Base-by-base conservation (phyloP, 2,888 invertebrate species). In the Megastigmus dorsalis region DNA sequence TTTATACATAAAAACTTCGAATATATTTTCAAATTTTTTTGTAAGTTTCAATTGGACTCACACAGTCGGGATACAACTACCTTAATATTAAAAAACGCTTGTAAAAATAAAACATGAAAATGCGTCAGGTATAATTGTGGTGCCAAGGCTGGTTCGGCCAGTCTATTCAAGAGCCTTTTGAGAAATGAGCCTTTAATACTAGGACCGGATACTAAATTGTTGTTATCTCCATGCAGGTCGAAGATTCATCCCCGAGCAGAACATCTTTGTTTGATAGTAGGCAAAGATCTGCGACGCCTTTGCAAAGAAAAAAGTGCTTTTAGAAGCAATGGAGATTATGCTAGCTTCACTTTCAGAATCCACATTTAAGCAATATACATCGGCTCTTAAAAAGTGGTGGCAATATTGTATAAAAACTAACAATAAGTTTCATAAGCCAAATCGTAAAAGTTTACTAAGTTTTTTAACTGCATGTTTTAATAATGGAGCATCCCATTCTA, bases 261-360 rank as follows among this genome's bases (percentile, higher is more conserved):
- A n/a, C 38, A 71, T 15, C 71, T 75, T 13, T 30, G 38, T 30
- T 68, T 78, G 43, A 65, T 77, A 10, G 80, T 77, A 65, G 81
- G 78, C n/a, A 59, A 62, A 69, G 76, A 76, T 82, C 80, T 1
- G 76, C 74, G 59, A 80, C 55, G 80, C 78, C 3, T 77, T 81
- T n/a, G 18, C 73, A 63, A 28, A 67, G 59, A 77, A 77, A 30
- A 60, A 59, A 10, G 30, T 78, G 6, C 79, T 81, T 13, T n/a
- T 54, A 33, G 72, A 75, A 38, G 48, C 77, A 1, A 13, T 60
- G 3, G 9, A 68, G 0, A 78, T 76, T 23, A 62, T 76, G 43
- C 45, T 75, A 60, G 74, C 81, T 5, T 82, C 81, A 1, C 54
- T 83, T 30, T 63, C 79, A 15, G 9, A 71, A 5, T 71, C 78